phyloP scores from a whole-genome alignment of 2,797 vertebrate species.

The Bradypodion pumilum region DNA sequence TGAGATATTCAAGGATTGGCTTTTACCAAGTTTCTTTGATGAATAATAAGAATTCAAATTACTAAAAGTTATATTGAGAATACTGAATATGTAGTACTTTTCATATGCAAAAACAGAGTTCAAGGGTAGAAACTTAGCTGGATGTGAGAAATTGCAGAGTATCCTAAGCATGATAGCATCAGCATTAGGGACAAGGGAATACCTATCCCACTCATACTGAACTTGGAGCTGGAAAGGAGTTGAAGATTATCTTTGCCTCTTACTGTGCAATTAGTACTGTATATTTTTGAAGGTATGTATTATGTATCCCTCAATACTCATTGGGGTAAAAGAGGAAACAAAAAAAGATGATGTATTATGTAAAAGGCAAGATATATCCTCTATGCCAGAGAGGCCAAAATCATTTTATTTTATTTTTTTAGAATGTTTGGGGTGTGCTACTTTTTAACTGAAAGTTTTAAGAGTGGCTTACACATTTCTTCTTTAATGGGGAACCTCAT shows the following conservation, averaged over 20 bases:
- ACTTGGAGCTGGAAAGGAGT: not conserved
- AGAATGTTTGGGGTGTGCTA: not conserved
- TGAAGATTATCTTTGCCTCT: not conserved
- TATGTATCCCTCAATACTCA: no score
- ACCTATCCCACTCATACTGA: not conserved
- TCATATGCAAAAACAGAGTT: not conserved
- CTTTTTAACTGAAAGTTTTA: not conserved
- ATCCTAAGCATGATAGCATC: not conserved
- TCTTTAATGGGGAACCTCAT: not conserved
- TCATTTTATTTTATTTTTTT: not conserved
- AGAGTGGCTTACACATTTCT: not conserved
- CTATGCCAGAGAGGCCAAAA: not conserved
- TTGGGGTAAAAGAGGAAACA: no score
- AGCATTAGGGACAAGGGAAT: not conserved
- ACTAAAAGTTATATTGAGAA: not conserved
- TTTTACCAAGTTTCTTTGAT: no score
- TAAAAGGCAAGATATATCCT: not conserved
- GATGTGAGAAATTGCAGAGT: not conserved
- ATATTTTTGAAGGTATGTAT: not conserved
- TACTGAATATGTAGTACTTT: not conserved
- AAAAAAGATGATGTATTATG: no score
- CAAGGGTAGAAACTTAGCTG: not conserved
- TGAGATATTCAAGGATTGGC: no score
- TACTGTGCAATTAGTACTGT: not conserved
- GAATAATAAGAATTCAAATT: not conserved